These are phyloP conservation scores for Mormyrus hasselquistii DNA, from an alignment of 2,797 vertebrate species.

Conservation along the genomic window DNA sequence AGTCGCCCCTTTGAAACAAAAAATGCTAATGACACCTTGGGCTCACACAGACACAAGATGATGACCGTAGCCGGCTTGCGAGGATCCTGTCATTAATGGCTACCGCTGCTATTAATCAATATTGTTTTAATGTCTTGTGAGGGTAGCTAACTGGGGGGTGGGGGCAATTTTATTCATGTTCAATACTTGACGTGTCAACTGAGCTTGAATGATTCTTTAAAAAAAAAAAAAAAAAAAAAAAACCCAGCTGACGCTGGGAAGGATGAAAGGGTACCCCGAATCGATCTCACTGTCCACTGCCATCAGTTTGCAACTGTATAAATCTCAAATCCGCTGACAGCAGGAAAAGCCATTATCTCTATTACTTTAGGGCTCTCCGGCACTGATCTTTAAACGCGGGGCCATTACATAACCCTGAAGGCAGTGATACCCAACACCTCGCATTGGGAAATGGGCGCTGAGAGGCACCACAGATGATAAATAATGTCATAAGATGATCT, in stretches of 20 bases:
- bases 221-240: neutral
- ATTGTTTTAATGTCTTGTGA: neutral
- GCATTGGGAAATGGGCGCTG: neutral
- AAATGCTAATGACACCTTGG: neutral
- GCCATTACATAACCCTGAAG: neutral
- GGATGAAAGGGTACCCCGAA: slow-evolving; percentile 15
- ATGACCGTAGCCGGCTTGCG: neutral
- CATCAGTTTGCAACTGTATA: slow-evolving; percentile 6
- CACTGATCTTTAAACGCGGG: neutral
- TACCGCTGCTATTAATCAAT: neutral
- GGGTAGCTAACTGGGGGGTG: neutral
- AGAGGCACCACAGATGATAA: neutral
- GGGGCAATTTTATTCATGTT: neutral
- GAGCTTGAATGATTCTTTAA: neutral
- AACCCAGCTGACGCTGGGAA: neutral
- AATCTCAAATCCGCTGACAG: slow-evolving; percentile 14
- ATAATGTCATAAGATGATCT: neutral
- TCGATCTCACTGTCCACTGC: neutral
- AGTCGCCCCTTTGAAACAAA: neutral
- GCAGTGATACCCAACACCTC: neutral
- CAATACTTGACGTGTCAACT: neutral
- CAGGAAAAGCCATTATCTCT: slow-evolving; percentile 14
- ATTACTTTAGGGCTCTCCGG: slow-evolving; percentile 10
- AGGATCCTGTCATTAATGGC: neutral
- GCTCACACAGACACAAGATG: neutral